Evolutionary conservation across 2,797 vertebrate species (phyloP).

Genomic region (Kryptopterus vitreolus): DNA sequence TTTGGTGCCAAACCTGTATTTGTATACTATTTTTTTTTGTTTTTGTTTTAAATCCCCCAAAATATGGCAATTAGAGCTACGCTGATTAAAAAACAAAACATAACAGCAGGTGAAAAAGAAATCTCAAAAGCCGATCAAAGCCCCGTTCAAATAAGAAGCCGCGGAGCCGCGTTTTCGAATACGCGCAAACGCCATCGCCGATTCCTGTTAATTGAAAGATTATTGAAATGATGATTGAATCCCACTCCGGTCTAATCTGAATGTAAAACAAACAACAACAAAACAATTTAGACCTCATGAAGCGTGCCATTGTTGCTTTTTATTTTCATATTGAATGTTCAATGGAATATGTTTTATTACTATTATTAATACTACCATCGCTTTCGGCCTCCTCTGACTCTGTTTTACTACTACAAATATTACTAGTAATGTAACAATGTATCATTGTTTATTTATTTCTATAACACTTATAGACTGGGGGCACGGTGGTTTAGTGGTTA

Average conservation of each 20-base stretch:
- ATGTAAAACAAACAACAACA: not conserved
- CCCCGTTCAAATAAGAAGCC: slow-evolving; percentile 63
- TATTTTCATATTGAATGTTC: not conserved
- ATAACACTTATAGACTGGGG: too few relatives aligned
- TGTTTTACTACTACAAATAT: too few relatives aligned
- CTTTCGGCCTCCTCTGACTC: too few relatives aligned
- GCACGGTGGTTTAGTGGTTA: too few relatives aligned
- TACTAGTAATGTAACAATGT: too few relatives aligned
- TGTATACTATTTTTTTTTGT: not conserved
- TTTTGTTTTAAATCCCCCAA: not conserved
- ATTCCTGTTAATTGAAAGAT: slow-evolving; percentile 66
- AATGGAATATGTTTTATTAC: not conserved
- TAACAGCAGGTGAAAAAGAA: slow-evolving; percentile 42
- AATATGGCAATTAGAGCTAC: slow-evolving; percentile 60
- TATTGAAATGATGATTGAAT: slow-evolving; percentile 61
- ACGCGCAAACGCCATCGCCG: slow-evolving; percentile 61
- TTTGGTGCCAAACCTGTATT: not conserved
- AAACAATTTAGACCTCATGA: slow-evolving; percentile 1
- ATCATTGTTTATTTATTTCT: too few relatives aligned
- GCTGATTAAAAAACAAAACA: slow-evolving; percentile 61
- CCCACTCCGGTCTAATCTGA: not conserved
- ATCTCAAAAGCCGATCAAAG: slow-evolving; percentile 55
- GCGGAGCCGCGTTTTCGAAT: slow-evolving; percentile 33
- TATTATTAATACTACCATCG: not conserved
- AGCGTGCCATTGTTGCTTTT: not conserved